Evolutionary conservation across 2,888 invertebrate species (phyloP).

Genomic region (Charanyca ferruginea): DNA sequence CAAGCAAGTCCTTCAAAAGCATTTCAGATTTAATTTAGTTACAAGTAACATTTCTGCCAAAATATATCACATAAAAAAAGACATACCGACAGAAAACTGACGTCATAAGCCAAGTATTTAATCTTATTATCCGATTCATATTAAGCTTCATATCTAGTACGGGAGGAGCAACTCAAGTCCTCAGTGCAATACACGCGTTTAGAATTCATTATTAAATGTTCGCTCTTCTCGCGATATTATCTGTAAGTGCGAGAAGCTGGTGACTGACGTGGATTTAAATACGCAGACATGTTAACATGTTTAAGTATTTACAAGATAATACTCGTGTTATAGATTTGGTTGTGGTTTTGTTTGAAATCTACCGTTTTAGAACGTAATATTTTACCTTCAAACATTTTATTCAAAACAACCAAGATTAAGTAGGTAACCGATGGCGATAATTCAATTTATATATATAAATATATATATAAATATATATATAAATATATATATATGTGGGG

Average conservation of each 20-base stretch:
- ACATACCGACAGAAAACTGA: constrained; percentile 24
- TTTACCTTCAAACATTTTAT: not conserved
- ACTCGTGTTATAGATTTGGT: constrained; percentile 7
- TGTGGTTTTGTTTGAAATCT: constrained; percentile 13
- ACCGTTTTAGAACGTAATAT: constrained; percentile 15
- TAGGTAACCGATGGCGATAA: not conserved
- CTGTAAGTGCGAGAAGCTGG: constrained; percentile 48
- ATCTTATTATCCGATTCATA: constrained; percentile 51
- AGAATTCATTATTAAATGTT: constrained; percentile 58
- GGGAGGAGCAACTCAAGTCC: constrained; percentile 35
- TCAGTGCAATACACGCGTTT: constrained; percentile 49
- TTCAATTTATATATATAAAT: too few species aligned
- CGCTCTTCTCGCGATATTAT: constrained; percentile 40
- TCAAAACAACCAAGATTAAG: not conserved
- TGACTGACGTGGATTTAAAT: constrained; percentile 48
- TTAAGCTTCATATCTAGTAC: constrained; percentile 41
- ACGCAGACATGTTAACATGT: constrained; percentile 25
- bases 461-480: too few species aligned
- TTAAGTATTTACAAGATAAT: constrained; percentile 17
- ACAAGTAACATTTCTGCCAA: not conserved
- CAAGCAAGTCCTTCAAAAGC: not conserved
- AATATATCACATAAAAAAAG: constrained; percentile 9
- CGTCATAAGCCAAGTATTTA: constrained; percentile 39
- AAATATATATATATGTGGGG: too few species aligned
- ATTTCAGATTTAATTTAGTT: not conserved